Conservation (phyloP, 1,140 invertebrate species). For the Tigriopus japonicus region DNA sequence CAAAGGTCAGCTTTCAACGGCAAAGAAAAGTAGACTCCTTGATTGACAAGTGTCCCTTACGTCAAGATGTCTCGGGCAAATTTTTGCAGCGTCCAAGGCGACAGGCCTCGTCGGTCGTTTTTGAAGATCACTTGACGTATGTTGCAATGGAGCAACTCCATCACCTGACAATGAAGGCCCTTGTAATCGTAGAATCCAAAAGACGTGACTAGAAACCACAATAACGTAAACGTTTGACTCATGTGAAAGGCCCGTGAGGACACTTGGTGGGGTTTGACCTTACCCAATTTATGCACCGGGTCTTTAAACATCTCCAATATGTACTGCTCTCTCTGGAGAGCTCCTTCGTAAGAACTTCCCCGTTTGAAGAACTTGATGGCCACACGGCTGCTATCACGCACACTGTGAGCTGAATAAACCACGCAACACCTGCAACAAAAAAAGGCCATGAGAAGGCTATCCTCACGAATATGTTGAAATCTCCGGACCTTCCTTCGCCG, state of each 20-base stretch:
- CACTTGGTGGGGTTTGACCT: no score
- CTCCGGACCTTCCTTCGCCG: no score
- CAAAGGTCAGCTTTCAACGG: not conserved
- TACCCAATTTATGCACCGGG: not conserved
- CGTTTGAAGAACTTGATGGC: slow-evolving; percentile 3
- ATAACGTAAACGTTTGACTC: no score
- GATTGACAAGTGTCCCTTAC: not conserved
- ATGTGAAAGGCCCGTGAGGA: no score
- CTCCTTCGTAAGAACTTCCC: not conserved
- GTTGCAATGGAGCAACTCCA: slow-evolving; percentile 12
- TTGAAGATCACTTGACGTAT: slow-evolving; percentile 12
- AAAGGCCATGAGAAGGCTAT: not conserved
- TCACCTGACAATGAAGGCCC: slow-evolving; percentile 4
- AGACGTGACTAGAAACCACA: not conserved
- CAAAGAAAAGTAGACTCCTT: no score
- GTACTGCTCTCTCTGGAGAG: slow-evolving; percentile 3
- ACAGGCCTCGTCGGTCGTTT: slow-evolving; percentile 11
- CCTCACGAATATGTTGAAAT: no score
- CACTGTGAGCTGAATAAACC: not conserved
- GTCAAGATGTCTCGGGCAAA: slow-evolving; percentile 13
- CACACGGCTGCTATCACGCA: not conserved
- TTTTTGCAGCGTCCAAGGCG: slow-evolving; percentile 10
- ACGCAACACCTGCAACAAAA: not conserved
- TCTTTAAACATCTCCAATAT: not conserved
- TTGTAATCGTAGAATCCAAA: not conserved